A percentile compares a stretch with the other conserved stretches of the same genome.
These are phyloP conservation scores for Sitobion miscanthi DNA, from an alignment of 1,140 invertebrate species.

Conservation along the genomic window DNA sequence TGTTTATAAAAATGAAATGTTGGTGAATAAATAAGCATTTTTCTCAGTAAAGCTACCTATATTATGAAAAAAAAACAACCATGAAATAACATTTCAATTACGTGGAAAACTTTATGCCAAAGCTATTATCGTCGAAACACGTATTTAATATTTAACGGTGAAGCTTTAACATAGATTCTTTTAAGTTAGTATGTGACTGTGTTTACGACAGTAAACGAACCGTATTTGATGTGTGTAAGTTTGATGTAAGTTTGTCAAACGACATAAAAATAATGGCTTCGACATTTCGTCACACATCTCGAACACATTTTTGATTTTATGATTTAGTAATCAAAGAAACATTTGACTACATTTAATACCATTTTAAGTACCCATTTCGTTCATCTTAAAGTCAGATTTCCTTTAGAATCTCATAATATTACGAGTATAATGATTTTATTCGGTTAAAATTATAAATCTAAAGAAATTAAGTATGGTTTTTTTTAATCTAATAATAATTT, in stretches of 20 bases:
- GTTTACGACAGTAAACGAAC: not conserved
- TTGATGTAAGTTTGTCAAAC: conserved; percentile 26
- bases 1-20: not conserved
- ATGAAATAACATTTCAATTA: not conserved
- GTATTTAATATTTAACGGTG: conserved; percentile 26
- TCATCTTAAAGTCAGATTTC: not conserved
- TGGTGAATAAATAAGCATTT: not conserved
- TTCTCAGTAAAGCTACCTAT: not conserved
- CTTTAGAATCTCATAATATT: not conserved
- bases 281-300: not conserved
- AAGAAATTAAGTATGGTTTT: not conserved
- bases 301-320: not conserved
- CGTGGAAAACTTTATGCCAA: not conserved
- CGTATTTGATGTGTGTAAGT: not conserved
- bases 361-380: not conserved
- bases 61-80: not conserved
- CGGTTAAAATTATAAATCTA: not conserved
- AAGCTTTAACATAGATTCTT: not conserved
- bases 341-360: not conserved
- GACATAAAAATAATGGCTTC: not conserved
- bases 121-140: not conserved
- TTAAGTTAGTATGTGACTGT: not conserved
- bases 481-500: not conserved
- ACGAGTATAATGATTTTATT: not conserved
- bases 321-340: conserved; percentile 9